Evolutionary conservation across 2,113 vertebrate genomes (phyloP).

Genomic region (Collichthys lucidus): DNA sequence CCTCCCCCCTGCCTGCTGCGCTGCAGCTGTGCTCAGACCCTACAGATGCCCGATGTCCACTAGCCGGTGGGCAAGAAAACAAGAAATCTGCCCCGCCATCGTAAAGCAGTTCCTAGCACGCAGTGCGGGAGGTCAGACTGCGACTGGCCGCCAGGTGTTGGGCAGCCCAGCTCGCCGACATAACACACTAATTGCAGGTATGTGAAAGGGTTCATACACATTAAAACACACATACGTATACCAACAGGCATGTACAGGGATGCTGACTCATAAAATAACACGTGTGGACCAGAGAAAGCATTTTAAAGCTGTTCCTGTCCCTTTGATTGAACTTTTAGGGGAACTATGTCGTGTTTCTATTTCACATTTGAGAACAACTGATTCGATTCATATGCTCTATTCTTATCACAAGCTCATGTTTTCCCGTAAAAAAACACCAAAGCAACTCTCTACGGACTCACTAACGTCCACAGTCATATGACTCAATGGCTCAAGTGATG

Average conservation of each 20-base stretch:
- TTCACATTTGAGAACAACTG: background rate
- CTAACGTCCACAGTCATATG: too few species aligned
- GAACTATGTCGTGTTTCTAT: background rate
- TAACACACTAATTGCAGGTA: conserved; percentile 24
- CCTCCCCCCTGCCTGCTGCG: conserved; percentile 52
- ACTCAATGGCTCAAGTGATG: too few species aligned
- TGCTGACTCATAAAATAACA: background rate
- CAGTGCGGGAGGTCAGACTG: conserved; percentile 13
- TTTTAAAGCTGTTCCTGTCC: background rate
- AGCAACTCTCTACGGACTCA: too few species aligned
- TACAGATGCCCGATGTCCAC: background rate
- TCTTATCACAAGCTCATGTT: too few species aligned
- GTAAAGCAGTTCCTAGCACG: conserved; percentile 10
- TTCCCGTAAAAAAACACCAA: too few species aligned
- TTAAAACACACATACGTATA: conserved; percentile 1
- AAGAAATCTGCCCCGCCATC: background rate
- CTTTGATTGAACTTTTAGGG: background rate
- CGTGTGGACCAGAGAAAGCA: background rate
- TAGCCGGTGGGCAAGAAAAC: conserved; percentile 8
- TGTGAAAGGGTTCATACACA: conserved; percentile 9
- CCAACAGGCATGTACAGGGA: background rate
- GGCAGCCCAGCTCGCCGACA: background rate
- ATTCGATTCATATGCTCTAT: too few species aligned
- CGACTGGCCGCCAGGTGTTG: conserved; percentile 44
- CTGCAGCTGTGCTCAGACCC: conserved; percentile 56